A percentile compares a stretch with the other conserved stretches of the same genome.
Evolutionary conservation across 2,888 invertebrate genomes (phyloP).

Genomic region (Cylindroiulus punctatus): DNA sequence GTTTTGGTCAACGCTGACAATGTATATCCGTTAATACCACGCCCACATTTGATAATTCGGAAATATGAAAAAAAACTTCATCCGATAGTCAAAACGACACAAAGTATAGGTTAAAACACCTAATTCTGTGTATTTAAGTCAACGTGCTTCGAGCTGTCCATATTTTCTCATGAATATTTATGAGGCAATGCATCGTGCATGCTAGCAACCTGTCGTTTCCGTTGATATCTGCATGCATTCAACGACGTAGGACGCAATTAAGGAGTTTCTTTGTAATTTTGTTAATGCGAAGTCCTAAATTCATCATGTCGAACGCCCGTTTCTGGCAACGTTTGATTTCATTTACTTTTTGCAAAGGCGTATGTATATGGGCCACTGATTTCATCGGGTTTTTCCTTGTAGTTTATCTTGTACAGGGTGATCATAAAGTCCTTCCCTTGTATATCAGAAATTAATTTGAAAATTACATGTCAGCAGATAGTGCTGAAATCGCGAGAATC

Average conservation of each 20-base stretch:
- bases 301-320: background rate
- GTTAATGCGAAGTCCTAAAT: background rate
- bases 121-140: slow-evolving; percentile 5
- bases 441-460: no score
- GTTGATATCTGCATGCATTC: slow-evolving; percentile 14
- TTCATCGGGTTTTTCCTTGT: background rate
- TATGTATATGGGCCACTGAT: background rate
- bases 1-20: background rate
- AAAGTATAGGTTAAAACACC: slow-evolving; percentile 36
- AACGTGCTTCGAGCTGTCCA: background rate
- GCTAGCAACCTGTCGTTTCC: slow-evolving; percentile 47
- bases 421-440: no score
- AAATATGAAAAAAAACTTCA: background rate
- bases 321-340: background rate
- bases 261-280: slow-evolving; percentile 1
- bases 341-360: background rate
- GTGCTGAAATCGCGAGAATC: no score
- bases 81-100: background rate
- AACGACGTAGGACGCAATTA: background rate
- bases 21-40: background rate
- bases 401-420: no score
- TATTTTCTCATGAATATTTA: slow-evolving; percentile 37
- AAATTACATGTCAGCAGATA: no score
- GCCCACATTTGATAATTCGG: background rate
- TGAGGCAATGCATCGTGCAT: background rate